A percentile compares a stretch with the other conserved stretches of the same genome.
Conservation (phyloP, 2,113 vertebrate genomes). For the Colistium nudipinnis region DNA sequence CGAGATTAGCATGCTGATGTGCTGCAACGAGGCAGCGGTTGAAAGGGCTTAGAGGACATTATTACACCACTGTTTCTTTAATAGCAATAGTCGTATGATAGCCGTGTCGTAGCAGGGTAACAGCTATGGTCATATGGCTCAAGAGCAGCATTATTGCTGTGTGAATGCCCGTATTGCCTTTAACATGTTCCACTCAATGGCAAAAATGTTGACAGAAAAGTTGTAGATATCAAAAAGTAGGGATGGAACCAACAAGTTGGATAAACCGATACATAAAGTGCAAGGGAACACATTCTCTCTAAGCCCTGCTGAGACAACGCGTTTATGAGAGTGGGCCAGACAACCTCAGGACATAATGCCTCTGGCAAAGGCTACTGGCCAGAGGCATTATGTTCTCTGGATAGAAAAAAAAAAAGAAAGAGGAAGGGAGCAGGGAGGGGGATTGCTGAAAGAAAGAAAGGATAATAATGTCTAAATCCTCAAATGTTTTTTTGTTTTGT, state of each 20-base stretch:
- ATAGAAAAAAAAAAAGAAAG: not conserved
- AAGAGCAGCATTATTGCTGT: too few relatives aligned
- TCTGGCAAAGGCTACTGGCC: not conserved
- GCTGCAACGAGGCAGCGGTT: too few relatives aligned
- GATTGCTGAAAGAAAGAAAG: conserved; percentile 7
- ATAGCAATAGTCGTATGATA: too few relatives aligned
- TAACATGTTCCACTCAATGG: too few relatives aligned
- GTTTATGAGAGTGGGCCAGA: not conserved
- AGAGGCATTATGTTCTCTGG: not conserved
- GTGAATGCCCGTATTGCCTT: too few relatives aligned
- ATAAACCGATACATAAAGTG: not conserved
- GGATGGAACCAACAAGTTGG: not conserved
- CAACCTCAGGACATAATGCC: not conserved
- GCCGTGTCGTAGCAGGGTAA: too few relatives aligned
- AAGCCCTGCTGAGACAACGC: not conserved
- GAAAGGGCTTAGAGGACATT: too few relatives aligned
- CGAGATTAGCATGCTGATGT: too few relatives aligned
- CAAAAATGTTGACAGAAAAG: too few relatives aligned
- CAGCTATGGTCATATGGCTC: too few relatives aligned
- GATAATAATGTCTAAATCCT: conserved; percentile 38
- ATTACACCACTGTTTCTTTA: too few relatives aligned
- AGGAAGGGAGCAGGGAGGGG: not conserved
- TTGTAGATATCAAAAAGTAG: too few relatives aligned
- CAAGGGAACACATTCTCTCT: not conserved
- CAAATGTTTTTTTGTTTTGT: conserved; percentile 48